Evolutionary conservation across 2,113 vertebrate species (phyloP).

Genomic region (Columba livia): DNA sequence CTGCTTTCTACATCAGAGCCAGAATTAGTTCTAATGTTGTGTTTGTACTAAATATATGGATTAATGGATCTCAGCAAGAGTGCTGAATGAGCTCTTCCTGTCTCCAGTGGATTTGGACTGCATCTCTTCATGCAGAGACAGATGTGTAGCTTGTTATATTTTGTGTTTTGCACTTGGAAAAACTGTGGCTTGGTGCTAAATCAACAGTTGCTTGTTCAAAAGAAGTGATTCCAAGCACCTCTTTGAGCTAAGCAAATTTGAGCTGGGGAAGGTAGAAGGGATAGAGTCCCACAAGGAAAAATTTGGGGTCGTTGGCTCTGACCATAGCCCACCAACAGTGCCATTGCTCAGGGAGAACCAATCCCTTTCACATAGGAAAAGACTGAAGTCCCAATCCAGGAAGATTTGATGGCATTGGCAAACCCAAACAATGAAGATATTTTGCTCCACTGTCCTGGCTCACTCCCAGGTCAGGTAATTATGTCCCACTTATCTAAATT

Average conservation of each 20-base stretch:
- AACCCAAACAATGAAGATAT: not conserved
- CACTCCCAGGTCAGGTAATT: conserved; percentile 38
- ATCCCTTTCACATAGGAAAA: not conserved
- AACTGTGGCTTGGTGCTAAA: not conserved
- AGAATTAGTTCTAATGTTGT: conserved; percentile 61
- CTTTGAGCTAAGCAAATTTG: not conserved
- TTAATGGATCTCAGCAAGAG: conserved; percentile 59
- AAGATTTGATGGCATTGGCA: not conserved
- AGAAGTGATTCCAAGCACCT: not conserved
- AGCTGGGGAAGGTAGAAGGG: not conserved
- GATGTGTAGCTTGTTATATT: conserved; percentile 1
- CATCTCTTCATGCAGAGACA: conserved; percentile 7
- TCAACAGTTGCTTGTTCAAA: conserved; percentile 18
- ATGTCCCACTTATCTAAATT: conserved; percentile 41
- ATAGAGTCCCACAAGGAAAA: not conserved
- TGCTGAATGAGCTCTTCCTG: conserved; percentile 59
- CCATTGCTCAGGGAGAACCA: not conserved
- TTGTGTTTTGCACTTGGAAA: not conserved
- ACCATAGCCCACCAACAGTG: not conserved
- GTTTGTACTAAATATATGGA: conserved; percentile 63
- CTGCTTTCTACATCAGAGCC: conserved; percentile 62
- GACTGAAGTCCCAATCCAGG: not conserved
- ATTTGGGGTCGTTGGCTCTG: not conserved
- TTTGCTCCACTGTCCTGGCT: not conserved
- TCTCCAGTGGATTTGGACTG: conserved; percentile 51